Conservation (phyloP, 2,797 vertebrate species). For the Odontamblyopus lacepedii region DNA sequence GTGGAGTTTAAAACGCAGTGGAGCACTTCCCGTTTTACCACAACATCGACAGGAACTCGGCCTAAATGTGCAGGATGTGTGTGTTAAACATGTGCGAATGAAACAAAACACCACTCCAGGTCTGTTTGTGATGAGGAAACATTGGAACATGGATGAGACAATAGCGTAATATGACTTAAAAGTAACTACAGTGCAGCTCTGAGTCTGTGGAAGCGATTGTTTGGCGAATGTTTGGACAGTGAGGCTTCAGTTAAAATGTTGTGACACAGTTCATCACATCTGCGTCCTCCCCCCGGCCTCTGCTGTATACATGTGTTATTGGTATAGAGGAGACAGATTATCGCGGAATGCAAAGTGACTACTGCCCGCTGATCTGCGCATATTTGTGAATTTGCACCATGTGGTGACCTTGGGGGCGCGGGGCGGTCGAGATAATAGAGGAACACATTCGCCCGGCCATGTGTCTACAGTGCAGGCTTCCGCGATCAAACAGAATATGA, state of each 20-base stretch:
- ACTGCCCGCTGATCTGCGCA: background rate
- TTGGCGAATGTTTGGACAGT: background rate
- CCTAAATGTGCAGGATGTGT: too few species aligned
- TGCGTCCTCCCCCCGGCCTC: background rate
- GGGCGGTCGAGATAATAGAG: background rate
- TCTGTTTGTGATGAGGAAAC: too few species aligned
- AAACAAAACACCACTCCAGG: too few species aligned
- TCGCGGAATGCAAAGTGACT: background rate
- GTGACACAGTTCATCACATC: conserved; percentile 27
- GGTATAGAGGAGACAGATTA: background rate
- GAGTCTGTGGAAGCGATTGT: background rate
- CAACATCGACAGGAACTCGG: too few species aligned
- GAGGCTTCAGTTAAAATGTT: conserved; percentile 4
- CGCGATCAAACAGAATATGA: background rate
- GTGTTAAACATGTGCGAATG: too few species aligned
- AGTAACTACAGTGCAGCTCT: too few species aligned
- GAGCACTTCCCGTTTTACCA: too few species aligned
- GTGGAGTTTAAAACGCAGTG: too few species aligned
- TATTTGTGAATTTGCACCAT: conserved; percentile 1
- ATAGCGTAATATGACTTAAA: too few species aligned
- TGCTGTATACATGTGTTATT: background rate
- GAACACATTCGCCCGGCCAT: background rate
- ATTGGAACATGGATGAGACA: too few species aligned
- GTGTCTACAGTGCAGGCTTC: background rate
- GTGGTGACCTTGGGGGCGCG: background rate